Evolutionary conservation across 2,888 invertebrate species (phyloP).

Genomic region (Magallana nippona): DNA sequence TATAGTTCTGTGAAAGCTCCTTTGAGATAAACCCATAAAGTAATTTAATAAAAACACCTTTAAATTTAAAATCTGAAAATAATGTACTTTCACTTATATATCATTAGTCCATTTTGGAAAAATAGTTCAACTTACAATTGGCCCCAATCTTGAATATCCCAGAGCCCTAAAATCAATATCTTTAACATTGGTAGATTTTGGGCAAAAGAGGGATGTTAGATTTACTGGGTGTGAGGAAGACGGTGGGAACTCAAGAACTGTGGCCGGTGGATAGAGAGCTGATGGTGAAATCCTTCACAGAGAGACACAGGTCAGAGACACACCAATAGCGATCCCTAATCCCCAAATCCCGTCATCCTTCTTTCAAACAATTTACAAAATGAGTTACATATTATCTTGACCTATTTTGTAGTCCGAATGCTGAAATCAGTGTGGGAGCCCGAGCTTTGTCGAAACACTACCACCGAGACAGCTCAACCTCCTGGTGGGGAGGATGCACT

Average conservation of each 20-base stretch:
- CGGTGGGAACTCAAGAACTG: slow-evolving; percentile 74
- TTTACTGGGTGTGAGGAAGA: slow-evolving; percentile 76
- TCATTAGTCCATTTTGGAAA: no score
- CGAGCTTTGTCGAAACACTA: slow-evolving; percentile 77
- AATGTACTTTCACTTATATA: no score
- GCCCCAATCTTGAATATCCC: neutral
- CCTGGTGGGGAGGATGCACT: slow-evolving; percentile 77
- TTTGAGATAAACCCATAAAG: no score
- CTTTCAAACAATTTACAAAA: neutral
- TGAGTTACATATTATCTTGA: neutral
- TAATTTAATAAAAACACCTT: no score
- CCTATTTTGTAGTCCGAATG: slow-evolving; percentile 61
- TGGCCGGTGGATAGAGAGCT: slow-evolving; percentile 72
- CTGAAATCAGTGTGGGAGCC: slow-evolving; percentile 75
- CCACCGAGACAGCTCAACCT: slow-evolving; percentile 74
- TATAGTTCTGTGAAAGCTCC: no score
- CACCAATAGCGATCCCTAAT: neutral
- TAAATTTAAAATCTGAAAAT: no score
- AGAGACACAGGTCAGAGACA: slow-evolving; percentile 70
- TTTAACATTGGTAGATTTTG: slow-evolving; percentile 61
- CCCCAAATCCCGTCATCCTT: no score
- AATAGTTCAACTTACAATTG: no score
- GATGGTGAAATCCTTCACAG: slow-evolving; percentile 70
- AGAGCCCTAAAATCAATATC: no score
- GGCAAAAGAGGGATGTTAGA: slow-evolving; percentile 76